These are phyloP conservation scores for Aspidiotus rigidus DNA, from an alignment of 2,888 invertebrate genomes.

Conservation along the genomic window DNA sequence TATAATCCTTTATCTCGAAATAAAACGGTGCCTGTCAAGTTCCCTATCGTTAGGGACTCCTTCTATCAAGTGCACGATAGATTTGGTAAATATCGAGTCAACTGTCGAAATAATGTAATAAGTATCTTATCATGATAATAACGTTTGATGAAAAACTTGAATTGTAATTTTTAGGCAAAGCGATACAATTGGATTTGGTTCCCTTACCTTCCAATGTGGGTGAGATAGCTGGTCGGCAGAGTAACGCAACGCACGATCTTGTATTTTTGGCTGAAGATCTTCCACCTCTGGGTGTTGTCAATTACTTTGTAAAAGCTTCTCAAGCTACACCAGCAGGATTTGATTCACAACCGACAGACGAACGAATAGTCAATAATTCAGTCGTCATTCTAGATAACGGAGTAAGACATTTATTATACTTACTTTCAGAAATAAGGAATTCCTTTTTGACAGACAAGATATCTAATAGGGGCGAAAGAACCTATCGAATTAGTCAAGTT, in stretches of 20 bases:
- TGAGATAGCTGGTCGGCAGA: conserved; percentile 42
- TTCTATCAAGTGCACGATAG: conserved; percentile 36
- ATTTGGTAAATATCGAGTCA: conserved; percentile 32
- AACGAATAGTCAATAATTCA: conserved; percentile 24
- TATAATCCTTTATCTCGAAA: conserved; percentile 63
- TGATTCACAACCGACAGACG: conserved; percentile 13
- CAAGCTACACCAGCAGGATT: neutral
- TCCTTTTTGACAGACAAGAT: too few relatives aligned
- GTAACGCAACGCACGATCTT: conserved; percentile 42
- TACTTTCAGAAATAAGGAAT: neutral
- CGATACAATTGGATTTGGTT: conserved; percentile 39
- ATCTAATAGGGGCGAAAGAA: too few relatives aligned
- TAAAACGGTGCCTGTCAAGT: conserved; percentile 25
- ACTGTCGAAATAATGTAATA: neutral
- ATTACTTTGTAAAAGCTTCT: conserved; percentile 37
- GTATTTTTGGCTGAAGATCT: conserved; percentile 42
- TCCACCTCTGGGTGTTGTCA: conserved; percentile 40
- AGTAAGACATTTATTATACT: conserved; percentile 25
- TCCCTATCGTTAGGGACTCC: conserved; percentile 33
- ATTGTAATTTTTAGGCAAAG: too few relatives aligned
- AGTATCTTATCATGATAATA: neutral
- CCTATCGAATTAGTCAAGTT: too few relatives aligned
- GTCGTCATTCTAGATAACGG: conserved; percentile 37
- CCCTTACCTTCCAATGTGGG: conserved; percentile 42
- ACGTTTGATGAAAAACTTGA: too few relatives aligned